Evolutionary conservation across 2,888 invertebrate genomes (phyloP).

Genomic region (Dolichopus griseipennis): DNA sequence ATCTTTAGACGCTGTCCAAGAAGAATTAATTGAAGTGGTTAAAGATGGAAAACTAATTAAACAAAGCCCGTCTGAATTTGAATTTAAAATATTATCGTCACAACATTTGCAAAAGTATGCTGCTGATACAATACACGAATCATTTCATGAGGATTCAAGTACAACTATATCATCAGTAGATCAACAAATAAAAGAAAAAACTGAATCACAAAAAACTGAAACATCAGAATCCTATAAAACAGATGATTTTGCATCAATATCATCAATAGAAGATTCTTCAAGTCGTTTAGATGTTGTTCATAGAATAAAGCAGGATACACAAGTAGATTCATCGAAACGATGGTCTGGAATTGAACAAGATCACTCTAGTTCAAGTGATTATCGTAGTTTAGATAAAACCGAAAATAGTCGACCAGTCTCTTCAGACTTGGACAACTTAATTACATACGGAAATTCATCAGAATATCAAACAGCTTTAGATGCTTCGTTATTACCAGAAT

Average conservation of each 20-base stretch:
- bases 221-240: constrained; percentile 19
- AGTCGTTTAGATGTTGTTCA: constrained; percentile 29
- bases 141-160: constrained; percentile 28
- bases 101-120: constrained; percentile 43
- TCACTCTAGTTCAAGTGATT: constrained; percentile 81
- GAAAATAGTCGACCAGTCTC: constrained; percentile 67
- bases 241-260: constrained; percentile 20
- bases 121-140: constrained; percentile 33
- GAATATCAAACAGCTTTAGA: constrained; percentile 84
- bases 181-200: constrained; percentile 3
- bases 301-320: constrained; percentile 39
- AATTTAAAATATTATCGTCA: constrained; percentile 52
- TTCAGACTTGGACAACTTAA: constrained; percentile 75
- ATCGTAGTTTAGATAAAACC: constrained; percentile 77
- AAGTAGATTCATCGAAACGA: constrained; percentile 50
- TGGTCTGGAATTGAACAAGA: constrained; percentile 72
- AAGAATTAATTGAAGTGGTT: constrained; percentile 54
- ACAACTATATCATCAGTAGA: constrained; percentile 16
- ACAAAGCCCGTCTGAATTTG: constrained; percentile 65
- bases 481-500: constrained; percentile 63
- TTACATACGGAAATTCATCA: constrained; percentile 65
- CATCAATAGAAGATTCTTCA: constrained; percentile 22
- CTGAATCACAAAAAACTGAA: constrained; percentile 38
- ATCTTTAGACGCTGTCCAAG: constrained; percentile 60
- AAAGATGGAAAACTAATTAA: constrained; percentile 57